Evolutionary conservation across 2,888 invertebrate species (phyloP).

Genomic region (Scaptomyza cyrtandrae): DNA sequence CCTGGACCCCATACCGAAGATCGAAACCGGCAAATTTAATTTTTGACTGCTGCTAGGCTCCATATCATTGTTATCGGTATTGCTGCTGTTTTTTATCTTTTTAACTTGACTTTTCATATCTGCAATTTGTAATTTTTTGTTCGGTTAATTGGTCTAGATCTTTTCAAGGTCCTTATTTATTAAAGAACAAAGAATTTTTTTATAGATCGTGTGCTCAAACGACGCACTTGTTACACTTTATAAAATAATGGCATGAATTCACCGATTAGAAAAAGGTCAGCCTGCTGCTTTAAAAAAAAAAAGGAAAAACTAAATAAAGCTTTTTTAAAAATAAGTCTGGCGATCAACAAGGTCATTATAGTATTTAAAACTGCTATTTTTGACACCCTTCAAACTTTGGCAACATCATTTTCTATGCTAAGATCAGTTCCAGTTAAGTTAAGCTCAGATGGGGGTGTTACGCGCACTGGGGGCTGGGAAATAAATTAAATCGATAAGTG

Average conservation of each 20-base stretch:
- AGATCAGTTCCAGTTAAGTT: no score
- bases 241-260: background rate
- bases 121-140: slow-evolving; percentile 33
- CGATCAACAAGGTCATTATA: no score
- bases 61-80: background rate
- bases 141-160: slow-evolving; percentile 3
- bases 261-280: slow-evolving; percentile 7
- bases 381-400: no score
- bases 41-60: slow-evolving; percentile 12
- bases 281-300: slow-evolving; percentile 18
- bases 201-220: slow-evolving; percentile 1
- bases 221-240: background rate
- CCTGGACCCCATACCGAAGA: slow-evolving; percentile 19
- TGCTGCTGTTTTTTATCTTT: slow-evolving; percentile 17
- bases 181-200: slow-evolving; percentile 19
- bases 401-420: no score
- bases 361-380: no score
- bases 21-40: slow-evolving; percentile 2
- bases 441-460: no score
- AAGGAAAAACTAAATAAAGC: no score
- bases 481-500: no score
- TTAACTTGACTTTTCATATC: slow-evolving; percentile 27
- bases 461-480: no score
- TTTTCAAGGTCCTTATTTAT: background rate
- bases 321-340: no score